Evolutionary conservation across 53 echinoderm and acorn worm species (phyloP).

Genomic region (Astropecten irregularis): DNA sequence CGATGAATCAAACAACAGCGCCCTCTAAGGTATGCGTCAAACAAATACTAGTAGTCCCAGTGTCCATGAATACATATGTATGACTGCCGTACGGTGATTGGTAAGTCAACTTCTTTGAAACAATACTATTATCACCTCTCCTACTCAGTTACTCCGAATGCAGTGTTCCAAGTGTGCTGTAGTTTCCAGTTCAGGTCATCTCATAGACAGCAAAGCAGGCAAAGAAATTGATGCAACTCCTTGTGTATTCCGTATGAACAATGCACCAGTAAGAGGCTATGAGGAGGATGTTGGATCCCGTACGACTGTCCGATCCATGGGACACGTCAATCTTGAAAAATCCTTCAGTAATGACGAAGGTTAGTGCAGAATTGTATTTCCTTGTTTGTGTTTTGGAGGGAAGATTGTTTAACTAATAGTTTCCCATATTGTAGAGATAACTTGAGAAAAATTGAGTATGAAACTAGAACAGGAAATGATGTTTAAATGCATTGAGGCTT

Average conservation of each 20-base stretch:
- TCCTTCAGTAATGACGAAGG: slow-evolving; percentile 65
- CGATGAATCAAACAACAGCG: no score
- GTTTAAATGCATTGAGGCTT: no score
- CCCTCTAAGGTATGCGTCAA: no score
- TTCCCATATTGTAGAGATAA: no score
- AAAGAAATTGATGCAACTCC: slow-evolving; percentile 69
- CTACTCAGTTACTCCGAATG: slow-evolving; percentile 64
- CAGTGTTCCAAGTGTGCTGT: slow-evolving; percentile 77
- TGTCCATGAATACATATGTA: no score
- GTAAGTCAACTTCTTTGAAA: no score
- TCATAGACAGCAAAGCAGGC: slow-evolving; percentile 71
- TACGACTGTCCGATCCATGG: slow-evolving; percentile 82
- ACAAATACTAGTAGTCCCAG: no score
- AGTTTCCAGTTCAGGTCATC: slow-evolving; percentile 84
- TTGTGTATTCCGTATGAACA: slow-evolving; percentile 90
- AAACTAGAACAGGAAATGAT: no score
- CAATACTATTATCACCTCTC: no score
- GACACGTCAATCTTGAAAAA: slow-evolving; percentile 75
- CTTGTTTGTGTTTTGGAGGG: background rate
- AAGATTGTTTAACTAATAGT: background rate
- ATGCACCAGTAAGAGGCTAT: slow-evolving; percentile 77
- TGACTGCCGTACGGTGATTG: no score
- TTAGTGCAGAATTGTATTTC: no score
- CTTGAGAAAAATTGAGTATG: no score
- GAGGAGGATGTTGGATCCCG: slow-evolving; percentile 82